phyloP scores from a whole-genome alignment of 2,888 invertebrate species.

The Nomada goodeniana region DNA sequence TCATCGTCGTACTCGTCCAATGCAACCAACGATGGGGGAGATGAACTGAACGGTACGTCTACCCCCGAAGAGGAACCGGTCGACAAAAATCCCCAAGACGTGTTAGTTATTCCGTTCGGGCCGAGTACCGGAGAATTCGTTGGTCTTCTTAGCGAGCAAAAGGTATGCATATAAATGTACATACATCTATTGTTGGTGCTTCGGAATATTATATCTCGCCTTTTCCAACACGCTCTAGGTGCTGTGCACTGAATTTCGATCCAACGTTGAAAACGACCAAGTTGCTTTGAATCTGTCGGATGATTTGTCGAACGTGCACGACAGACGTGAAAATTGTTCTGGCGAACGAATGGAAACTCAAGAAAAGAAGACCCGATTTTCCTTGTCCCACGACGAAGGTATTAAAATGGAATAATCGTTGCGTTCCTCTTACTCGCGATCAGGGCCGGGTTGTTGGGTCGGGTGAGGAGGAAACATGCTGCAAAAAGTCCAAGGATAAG shows the following conservation, averaged over 20 bases:
- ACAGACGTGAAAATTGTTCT: slow-evolving; percentile 74
- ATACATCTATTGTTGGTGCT: background rate
- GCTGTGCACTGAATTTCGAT: slow-evolving; percentile 80
- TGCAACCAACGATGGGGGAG: slow-evolving; percentile 76
- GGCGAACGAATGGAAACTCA: slow-evolving; percentile 83
- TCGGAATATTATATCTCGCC: background rate
- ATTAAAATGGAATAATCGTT: slow-evolving; percentile 20
- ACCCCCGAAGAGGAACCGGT: slow-evolving; percentile 77
- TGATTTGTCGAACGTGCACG: slow-evolving; percentile 80
- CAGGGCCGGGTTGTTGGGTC: no score
- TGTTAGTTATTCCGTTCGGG: slow-evolving; percentile 90
- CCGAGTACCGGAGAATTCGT: slow-evolving; percentile 87
- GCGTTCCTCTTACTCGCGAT: no score
- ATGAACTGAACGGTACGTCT: slow-evolving; percentile 74
- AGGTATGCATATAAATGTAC: slow-evolving; percentile 83
- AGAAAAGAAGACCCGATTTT: slow-evolving; percentile 87
- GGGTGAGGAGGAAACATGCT: no score
- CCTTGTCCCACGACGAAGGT: slow-evolving; percentile 93
- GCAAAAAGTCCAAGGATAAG: background rate
- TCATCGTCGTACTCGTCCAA: slow-evolving; percentile 76
- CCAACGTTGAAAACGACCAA: slow-evolving; percentile 72
- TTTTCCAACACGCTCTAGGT: slow-evolving; percentile 68
- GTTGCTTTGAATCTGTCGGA: slow-evolving; percentile 77
- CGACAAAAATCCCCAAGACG: slow-evolving; percentile 84
- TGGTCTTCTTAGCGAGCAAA: slow-evolving; percentile 89